Evolutionary conservation across 2,888 invertebrate species (phyloP).

Genomic region (Eupeodes latifasciatus): DNA sequence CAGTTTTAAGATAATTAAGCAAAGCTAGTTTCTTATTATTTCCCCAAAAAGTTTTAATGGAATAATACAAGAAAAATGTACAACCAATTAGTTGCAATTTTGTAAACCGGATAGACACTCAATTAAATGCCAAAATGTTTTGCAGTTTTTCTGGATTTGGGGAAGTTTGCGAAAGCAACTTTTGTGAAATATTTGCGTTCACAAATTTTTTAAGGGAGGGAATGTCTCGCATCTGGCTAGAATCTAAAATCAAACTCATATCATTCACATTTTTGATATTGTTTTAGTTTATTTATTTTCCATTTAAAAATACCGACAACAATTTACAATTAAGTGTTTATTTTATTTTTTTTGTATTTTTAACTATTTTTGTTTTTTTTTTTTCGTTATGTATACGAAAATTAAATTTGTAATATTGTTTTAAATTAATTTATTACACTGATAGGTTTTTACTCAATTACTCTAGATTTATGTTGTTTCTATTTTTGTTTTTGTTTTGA

Average conservation of each 20-base stretch:
- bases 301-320: slow-evolving; percentile 74
- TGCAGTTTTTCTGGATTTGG: too few species aligned
- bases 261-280: slow-evolving; percentile 28
- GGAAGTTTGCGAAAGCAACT: too few species aligned
- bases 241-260: background rate
- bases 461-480: slow-evolving; percentile 36
- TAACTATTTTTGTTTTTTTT: slow-evolving; percentile 27
- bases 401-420: slow-evolving; percentile 13
- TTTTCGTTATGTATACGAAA: slow-evolving; percentile 17
- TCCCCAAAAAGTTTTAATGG: background rate
- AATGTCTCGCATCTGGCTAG: background rate
- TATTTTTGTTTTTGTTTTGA: slow-evolving; percentile 17
- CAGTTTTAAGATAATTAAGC: background rate
- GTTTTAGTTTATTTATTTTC: slow-evolving; percentile 63
- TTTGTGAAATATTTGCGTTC: too few species aligned
- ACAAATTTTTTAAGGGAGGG: background rate
- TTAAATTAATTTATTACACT: slow-evolving; percentile 32
- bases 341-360: slow-evolving; percentile 26
- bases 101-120: background rate
- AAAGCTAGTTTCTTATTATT: background rate
- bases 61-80: background rate
- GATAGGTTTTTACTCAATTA: slow-evolving; percentile 48
- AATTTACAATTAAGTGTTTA: slow-evolving; percentile 57
- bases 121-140: background rate
- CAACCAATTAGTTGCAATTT: background rate